Evolutionary conservation across 2,888 invertebrate species (phyloP).

Genomic region (Coenonympha glycerion): DNA sequence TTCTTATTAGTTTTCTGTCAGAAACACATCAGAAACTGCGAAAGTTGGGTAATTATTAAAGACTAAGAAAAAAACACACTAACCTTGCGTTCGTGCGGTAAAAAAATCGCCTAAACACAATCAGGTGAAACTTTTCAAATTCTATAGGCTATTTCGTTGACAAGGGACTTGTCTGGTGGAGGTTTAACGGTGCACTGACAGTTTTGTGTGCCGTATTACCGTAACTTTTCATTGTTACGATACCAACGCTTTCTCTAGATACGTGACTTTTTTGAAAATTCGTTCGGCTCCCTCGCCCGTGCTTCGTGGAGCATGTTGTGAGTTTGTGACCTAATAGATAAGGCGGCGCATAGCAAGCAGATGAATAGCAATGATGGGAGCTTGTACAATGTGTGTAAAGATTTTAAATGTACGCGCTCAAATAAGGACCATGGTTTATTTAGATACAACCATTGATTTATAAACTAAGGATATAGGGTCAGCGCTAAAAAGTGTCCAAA

Average conservation of each 20-base stretch:
- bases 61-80: neutral
- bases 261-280: conserved; percentile 28
- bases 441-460: no score
- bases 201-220: no score
- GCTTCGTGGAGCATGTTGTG: neutral
- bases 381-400: no score
- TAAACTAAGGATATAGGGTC: no score
- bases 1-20: no score
- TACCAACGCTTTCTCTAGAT: conserved; percentile 24
- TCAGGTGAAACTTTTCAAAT: neutral
- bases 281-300: conserved; percentile 21
- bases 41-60: no score
- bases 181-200: conserved; percentile 11
- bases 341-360: conserved; percentile 8
- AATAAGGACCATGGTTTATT: no score
- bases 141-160: neutral
- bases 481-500: no score
- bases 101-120: neutral
- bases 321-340: conserved; percentile 18
- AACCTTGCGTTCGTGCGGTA: neutral
- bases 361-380: no score
- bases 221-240: conserved; percentile 8
- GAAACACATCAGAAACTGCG: no score
- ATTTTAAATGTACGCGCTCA: no score
- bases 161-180: conserved; percentile 7